These are phyloP conservation scores for Cephus runcator DNA, from an alignment of 2,888 invertebrate species.

Conservation along the genomic window DNA sequence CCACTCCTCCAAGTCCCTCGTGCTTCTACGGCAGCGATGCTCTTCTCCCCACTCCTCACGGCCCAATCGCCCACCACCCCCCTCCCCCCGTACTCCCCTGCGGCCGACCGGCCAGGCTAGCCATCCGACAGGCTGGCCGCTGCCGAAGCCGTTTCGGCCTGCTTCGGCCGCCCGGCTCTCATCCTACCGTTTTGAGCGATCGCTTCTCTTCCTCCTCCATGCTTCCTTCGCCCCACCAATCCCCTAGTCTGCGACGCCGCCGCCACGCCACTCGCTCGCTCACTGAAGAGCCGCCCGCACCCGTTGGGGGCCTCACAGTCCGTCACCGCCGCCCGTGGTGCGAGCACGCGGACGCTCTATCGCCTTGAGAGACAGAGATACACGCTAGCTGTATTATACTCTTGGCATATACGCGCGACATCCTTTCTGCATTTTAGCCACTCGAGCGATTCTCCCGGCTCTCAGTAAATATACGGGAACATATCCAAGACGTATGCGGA, in stretches of 20 bases:
- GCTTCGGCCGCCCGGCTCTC: conserved; percentile 21
- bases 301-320: conserved; percentile 62
- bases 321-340: conserved; percentile 55
- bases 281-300: conserved; percentile 59
- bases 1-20: not conserved
- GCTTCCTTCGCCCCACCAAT: conserved; percentile 18
- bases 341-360: conserved; percentile 36
- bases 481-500: not conserved
- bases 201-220: conserved; percentile 4
- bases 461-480: not conserved
- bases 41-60: conserved; percentile 19
- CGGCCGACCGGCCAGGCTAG: conserved; percentile 2
- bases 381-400: not conserved
- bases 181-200: conserved; percentile 27
- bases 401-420: not conserved
- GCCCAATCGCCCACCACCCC: conserved; percentile 24
- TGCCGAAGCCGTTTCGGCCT: conserved; percentile 5
- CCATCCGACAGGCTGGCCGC: conserved; percentile 15
- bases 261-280: conserved; percentile 27
- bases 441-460: not conserved
- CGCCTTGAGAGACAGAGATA: not conserved
- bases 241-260: conserved; percentile 31
- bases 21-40: conserved; percentile 16
- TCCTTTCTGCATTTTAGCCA: not conserved
- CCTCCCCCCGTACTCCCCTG: conserved; percentile 13